Evolutionary conservation across 2,888 invertebrate species (phyloP).

Genomic region (Spicauda simplicius): DNA sequence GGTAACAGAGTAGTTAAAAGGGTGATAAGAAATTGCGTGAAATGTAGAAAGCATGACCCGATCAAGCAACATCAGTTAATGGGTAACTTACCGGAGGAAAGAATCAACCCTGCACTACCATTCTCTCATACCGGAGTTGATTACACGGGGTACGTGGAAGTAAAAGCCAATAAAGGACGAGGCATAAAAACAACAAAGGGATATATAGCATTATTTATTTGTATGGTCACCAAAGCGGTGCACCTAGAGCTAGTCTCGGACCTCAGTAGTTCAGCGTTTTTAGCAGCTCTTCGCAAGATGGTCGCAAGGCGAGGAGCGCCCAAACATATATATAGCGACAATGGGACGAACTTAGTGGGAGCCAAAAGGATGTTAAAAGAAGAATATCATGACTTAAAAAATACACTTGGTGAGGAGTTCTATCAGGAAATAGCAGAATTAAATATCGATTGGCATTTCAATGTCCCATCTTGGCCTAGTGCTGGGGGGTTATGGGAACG

Average conservation of each 20-base stretch:
- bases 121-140: background rate
- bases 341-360: background rate
- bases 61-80: too few species aligned
- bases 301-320: background rate
- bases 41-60: too few species aligned
- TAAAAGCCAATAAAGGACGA: background rate
- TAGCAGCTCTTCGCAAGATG: background rate
- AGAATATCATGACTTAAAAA: background rate
- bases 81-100: too few species aligned
- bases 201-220: background rate
- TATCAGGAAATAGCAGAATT: background rate
- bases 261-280: background rate
- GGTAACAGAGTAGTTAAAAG: too few species aligned
- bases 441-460: background rate
- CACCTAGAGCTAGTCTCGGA: background rate
- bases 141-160: background rate
- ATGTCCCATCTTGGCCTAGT: background rate
- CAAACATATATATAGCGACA: background rate
- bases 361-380: background rate
- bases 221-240: background rate
- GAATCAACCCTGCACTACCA: too few species aligned
- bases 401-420: background rate
- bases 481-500: background rate
- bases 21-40: too few species aligned
- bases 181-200: constrained; percentile 2